Base-by-base conservation (phyloP, 2,113 vertebrate species). In the Pseudolaguvia tuberculata region DNA sequence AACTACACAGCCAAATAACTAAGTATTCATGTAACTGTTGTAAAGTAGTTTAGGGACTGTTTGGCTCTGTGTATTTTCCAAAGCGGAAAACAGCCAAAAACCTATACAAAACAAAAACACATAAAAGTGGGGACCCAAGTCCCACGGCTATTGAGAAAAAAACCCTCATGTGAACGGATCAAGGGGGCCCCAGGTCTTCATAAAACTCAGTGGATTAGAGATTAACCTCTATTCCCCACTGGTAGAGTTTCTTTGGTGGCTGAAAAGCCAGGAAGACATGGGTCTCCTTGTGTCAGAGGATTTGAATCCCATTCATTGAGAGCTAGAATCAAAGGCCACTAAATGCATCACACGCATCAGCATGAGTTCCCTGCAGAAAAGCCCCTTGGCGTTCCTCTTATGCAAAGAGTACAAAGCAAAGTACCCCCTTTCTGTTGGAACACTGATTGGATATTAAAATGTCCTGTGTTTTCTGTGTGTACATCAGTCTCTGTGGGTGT, bases 241-340 rank as follows among this genome's bases (percentile, higher is more conserved):
- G 83, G 77, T 83, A 76, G 81, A 79, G 78, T 83, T 76, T 85
- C 81, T 86, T 75, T 78, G 76, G 80, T 82, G 79, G 65, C 78
- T 79, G 73, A 86, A 87, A 85, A 81, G 81, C 56, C 83, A 61
- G 67, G 81, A 87, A 80, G 82, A 83, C 72, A 83, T 25, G 81
- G 84, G 70, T 86, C 82, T 73, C 83, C 88, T 88, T 87, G 88
- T 89, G 81, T 86, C 83, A 78, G 45, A 73, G 80, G 80, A 81
- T 81, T 79, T 81, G 73, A 79, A 81, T 76, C 72, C 76, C 72
- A 76, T 74, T 80, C 70, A 58, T 27, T 56, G n/a, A 29, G 81
- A 84, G 85, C 85, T 87, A 84, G 84, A 81, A 86, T 61, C 78
- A 69, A 83, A 85, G 83, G 79, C 65, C 73, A 70, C 59, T 74